A percentile compares a stretch with the other conserved stretches of the same genome.
Conservation (phyloP, 1,140 invertebrate genomes). For the Agrilus planipennis region DNA sequence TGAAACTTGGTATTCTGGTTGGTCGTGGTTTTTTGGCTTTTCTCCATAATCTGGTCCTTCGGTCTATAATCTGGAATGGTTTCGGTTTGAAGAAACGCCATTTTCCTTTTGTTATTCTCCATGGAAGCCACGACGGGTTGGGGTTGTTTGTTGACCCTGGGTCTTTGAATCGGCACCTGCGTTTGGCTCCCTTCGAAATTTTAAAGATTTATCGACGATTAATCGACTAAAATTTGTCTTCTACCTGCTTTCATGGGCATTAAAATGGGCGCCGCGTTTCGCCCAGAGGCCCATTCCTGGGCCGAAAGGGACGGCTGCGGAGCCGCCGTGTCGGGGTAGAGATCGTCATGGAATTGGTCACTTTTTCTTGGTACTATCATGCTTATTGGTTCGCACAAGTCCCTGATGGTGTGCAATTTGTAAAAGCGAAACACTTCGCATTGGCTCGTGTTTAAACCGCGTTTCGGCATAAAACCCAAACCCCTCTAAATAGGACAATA, state of each 20-base stretch:
- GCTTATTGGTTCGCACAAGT: slow-evolving; percentile 79
- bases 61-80: slow-evolving; percentile 75
- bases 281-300: slow-evolving; percentile 77
- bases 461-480: slow-evolving; percentile 84
- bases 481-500: slow-evolving; percentile 54
- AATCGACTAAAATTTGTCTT: background rate
- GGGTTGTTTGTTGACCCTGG: slow-evolving; percentile 47
- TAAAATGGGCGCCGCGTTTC: slow-evolving; percentile 67
- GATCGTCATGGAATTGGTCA: slow-evolving; percentile 62
- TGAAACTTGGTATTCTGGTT: slow-evolving; percentile 69
- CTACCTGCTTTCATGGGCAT: slow-evolving; percentile 73
- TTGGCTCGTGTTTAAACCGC: slow-evolving; percentile 66
- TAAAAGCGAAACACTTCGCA: slow-evolving; percentile 89
- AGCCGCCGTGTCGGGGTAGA: slow-evolving; percentile 86
- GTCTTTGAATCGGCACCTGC: slow-evolving; percentile 40
- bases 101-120: slow-evolving; percentile 71
- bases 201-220: no score
- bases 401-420: slow-evolving; percentile 79
- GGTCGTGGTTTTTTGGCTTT: slow-evolving; percentile 57
- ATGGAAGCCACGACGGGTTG: slow-evolving; percentile 21
- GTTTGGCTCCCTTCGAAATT: no score
- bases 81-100: slow-evolving; percentile 69
- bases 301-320: slow-evolving; percentile 71
- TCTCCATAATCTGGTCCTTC: slow-evolving; percentile 40
- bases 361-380: slow-evolving; percentile 86